Base-by-base conservation (phyloP, 53 echinoderm and acorn worm species). In the Holothuria scabra region DNA sequence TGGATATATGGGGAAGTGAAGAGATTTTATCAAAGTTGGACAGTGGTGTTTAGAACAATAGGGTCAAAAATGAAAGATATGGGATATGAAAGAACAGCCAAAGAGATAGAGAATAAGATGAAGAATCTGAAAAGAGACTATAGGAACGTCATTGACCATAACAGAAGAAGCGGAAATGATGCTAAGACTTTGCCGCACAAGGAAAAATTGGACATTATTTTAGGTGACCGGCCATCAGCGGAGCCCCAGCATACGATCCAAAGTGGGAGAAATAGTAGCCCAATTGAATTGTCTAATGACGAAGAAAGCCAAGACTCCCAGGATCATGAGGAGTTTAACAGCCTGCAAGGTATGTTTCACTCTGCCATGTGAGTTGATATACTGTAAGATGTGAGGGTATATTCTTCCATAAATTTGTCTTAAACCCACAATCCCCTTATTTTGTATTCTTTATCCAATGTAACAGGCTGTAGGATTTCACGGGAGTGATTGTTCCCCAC, bases 51-150 rank as follows among this genome's bases (percentile, higher is more conserved):
- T 49, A 78, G 56, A 56, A 52, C 49, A 48, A 78, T 78, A 11
- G 58, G 28, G 58, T 48, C 49, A 56, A 56, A 78, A 49, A 78
- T 78, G 78, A 52, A 44, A 62, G 84, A 57, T 14, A 59, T 29
- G 38, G 75, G 85, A n/a, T 84, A 56, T 44, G 60, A 37, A 32
- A 58, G 85, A 28, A 59, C 85, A 11, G 24, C 85, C 0, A 85
- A 85, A 20, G 85, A 85, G 60, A 69, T 85, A n/a, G 46, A 74
- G 34, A 84, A 84, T 72, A 84, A 84, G 68, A 84, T 84, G 71
- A 68, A 84, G 28, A 84, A 84, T 26, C 22, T 84, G 41, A 84
- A 84, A 66, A 21, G 71, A 12, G 84, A 84, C 59, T 71, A 84
- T 37, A 68, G 70, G 59, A 70, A 72, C 25, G 56, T 72, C 20